Evolutionary conservation across 2,888 invertebrate genomes (phyloP).

Genomic region (Lepas anatifera): DNA sequence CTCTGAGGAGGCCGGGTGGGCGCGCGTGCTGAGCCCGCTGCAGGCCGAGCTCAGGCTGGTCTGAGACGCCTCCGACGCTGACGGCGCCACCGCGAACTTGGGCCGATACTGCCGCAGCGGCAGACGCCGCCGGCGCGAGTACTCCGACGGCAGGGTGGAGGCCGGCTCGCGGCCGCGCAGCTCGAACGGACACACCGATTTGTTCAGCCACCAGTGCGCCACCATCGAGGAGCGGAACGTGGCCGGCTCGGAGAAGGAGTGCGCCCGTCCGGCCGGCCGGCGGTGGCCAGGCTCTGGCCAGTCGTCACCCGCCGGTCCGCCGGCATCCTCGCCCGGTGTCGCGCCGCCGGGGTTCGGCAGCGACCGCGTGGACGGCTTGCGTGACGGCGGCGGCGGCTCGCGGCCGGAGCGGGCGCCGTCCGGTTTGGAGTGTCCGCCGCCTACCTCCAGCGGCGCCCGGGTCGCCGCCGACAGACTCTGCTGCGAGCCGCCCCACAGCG

Average conservation of each 20-base stretch:
- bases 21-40: background rate
- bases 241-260: slow-evolving; percentile 4
- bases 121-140: background rate
- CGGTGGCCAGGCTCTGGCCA: background rate
- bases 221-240: slow-evolving; percentile 69
- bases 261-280: background rate
- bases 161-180: background rate
- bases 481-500: slow-evolving; percentile 2
- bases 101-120: background rate
- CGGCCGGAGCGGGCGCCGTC: background rate
- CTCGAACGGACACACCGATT: slow-evolving; percentile 42
- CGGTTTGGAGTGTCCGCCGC: background rate
- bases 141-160: too few relatives aligned
- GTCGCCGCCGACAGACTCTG: background rate
- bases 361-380: slow-evolving; percentile 19
- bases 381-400: slow-evolving; percentile 14
- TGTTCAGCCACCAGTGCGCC: slow-evolving; percentile 89
- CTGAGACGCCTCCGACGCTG: background rate
- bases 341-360: slow-evolving; percentile 2
- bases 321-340: background rate
- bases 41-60: background rate
- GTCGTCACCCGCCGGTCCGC: background rate
- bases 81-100: background rate
- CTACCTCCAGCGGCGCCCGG: background rate
- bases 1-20: background rate